A percentile compares a stretch with the other conserved stretches of the same genome.
phyloP scores from a whole-genome alignment of 1,140 invertebrate species.

The Cherax destructor region DNA sequence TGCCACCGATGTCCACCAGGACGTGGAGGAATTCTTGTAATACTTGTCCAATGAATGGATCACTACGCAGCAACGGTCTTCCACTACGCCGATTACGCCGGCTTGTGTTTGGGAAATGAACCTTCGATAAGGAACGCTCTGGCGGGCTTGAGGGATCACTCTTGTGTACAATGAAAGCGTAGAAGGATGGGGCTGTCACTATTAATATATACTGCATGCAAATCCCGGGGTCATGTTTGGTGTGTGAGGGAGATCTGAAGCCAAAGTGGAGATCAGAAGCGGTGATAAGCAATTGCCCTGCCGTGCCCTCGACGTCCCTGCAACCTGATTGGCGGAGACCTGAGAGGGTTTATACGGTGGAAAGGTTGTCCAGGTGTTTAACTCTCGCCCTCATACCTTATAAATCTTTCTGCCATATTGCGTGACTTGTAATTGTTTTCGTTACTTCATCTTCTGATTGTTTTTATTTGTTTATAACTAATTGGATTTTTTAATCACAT shows the following conservation, averaged over 20 bases:
- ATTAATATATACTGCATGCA: constrained; percentile 2
- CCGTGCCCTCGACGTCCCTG: background rate
- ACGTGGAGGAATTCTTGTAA: background rate
- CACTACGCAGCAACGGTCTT: background rate
- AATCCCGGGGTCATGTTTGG: background rate
- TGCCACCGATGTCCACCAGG: too few species aligned
- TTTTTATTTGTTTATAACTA: too few species aligned
- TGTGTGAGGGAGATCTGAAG: background rate
- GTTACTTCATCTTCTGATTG: too few species aligned
- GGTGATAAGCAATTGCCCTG: background rate
- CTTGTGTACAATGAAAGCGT: background rate
- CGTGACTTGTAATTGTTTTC: too few species aligned
- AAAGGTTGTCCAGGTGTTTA: background rate
- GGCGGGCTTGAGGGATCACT: background rate
- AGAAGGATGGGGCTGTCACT: background rate
- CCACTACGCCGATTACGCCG: too few species aligned
- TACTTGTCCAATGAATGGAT: background rate
- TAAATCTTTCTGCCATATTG: too few species aligned
- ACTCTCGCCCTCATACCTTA: background rate
- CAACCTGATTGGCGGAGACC: background rate
- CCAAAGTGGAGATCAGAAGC: background rate
- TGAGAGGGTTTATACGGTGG: background rate
- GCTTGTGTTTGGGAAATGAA: background rate
- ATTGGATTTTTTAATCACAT: too few species aligned
- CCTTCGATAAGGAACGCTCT: background rate